These are phyloP conservation scores for Peromyscus melanophrys DNA, from an alignment of 2,797 vertebrate species.

Conservation along the genomic window DNA sequence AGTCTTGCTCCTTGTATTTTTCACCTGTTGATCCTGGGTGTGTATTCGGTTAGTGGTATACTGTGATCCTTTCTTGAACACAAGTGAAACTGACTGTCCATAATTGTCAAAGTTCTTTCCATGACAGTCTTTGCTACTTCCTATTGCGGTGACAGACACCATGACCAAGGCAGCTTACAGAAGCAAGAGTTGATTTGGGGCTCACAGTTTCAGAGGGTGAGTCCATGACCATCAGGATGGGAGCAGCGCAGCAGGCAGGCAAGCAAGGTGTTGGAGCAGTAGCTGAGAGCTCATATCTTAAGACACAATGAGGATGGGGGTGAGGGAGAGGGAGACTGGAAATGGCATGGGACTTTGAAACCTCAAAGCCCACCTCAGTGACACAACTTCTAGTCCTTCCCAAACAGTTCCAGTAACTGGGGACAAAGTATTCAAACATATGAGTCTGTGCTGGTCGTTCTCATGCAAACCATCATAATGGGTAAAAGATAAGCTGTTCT, in stretches of 20 bases:
- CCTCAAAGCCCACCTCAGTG: neutral
- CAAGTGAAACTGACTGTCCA: constrained; percentile 2
- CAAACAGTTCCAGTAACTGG: neutral
- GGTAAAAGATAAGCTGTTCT: neutral
- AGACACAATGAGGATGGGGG: neutral
- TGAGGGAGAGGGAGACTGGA: neutral
- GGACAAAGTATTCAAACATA: neutral
- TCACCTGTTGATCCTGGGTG: neutral
- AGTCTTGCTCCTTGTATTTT: neutral
- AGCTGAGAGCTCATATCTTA: neutral
- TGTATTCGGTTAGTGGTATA: neutral
- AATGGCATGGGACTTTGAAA: neutral
- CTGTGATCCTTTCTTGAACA: neutral
- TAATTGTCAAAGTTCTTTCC: neutral
- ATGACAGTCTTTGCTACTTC: neutral
- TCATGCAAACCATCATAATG: neutral
- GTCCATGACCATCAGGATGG: neutral
- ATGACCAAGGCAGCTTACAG: neutral
- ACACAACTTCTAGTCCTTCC: neutral
- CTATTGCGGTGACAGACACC: no score
- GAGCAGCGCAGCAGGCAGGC: neutral
- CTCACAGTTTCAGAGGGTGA: neutral
- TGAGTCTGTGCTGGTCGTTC: neutral
- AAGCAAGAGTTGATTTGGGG: neutral
- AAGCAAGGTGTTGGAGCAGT: neutral